Base-by-base conservation (phyloP, 2,113 vertebrate species). In the Pachypanchax playfairii region DNA sequence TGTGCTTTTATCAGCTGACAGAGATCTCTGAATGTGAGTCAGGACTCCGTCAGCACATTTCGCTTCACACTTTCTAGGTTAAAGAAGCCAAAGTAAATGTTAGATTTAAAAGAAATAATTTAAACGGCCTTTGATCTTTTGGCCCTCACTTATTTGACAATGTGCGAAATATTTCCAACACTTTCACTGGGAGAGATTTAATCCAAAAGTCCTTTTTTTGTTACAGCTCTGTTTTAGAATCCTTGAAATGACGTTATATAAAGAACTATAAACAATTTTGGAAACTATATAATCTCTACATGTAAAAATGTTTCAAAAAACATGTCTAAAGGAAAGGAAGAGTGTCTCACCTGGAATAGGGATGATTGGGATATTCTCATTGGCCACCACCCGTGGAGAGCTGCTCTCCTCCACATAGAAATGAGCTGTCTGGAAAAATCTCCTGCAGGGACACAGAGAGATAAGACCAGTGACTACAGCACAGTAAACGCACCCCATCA, bases 331-430 rank as follows among this genome's bases (percentile, higher is more conserved):
- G 22, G 5, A 56, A 54, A 22, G 14, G n/a, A 7, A 22, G 14
- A 13, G 21, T 18, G 11, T 9, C 92, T 94, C 90, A 98, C 98
- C 97, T 85, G 95, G 94, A 87, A 98, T 96, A 49, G 95, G 94
- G 81, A 98, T 96, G 82, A 97, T 90, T 56, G 96, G 96, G 73
- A 98, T 95, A 86, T 91, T 97, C 80, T 98, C 96, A 91, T 97
- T 97, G 90, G 94, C 94, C 84, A 98, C 96, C 87, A 99, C 97
- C 63, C 95, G 93, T 18, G 96, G 96, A 29, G 97, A 98, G 77
- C 85, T 96, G 92, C 96, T 96, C 84, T 99, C 97, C 83, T 99
- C 97, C 85, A 99, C 94, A 73, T 97, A 99, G 91, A 99, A 96
- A 90, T 99, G 97, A 82, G 96, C 95, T 17, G 96, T 97, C 89